These are phyloP conservation scores for Actenoides hombroni DNA, from an alignment of 2,113 vertebrate genomes.

Conservation along the genomic window DNA sequence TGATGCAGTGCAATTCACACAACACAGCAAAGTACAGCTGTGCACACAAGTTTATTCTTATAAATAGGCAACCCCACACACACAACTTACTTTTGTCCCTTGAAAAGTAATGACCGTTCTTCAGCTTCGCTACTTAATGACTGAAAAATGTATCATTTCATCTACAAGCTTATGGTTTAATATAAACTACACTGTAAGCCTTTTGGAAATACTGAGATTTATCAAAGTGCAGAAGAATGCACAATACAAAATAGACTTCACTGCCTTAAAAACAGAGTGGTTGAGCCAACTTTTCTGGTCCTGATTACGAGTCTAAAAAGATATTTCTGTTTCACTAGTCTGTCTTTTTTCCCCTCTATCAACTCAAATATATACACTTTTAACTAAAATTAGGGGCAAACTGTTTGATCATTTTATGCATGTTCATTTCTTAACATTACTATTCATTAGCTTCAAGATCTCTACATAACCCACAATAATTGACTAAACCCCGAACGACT, in stretches of 20 bases:
- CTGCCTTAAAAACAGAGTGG: background rate
- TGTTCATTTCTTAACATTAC: background rate
- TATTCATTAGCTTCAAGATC: background rate
- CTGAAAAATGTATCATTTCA: slow-evolving; percentile 24
- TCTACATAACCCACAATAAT: background rate
- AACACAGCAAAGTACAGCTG: slow-evolving; percentile 46
- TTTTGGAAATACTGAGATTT: background rate
- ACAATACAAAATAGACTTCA: background rate
- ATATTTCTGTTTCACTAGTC: background rate
- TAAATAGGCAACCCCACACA: background rate
- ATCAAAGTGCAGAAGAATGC: slow-evolving; percentile 10
- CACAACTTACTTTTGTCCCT: background rate
- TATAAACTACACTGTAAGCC: background rate
- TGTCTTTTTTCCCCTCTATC: background rate
- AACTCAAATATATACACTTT: background rate
- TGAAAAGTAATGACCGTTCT: background rate
- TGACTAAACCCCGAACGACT: background rate
- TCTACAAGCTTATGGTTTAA: background rate
- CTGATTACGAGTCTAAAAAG: background rate
- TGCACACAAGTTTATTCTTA: slow-evolving; percentile 26
- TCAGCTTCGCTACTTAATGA: background rate
- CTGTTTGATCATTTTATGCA: background rate
- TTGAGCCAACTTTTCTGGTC: background rate
- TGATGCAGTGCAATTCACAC: slow-evolving; percentile 20
- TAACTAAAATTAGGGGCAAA: slow-evolving; percentile 15